Evolutionary conservation across 2,113 vertebrate species (phyloP), one percentile per base, ranked within the genome.

Genomic region (Microcebus murinus): DNA sequence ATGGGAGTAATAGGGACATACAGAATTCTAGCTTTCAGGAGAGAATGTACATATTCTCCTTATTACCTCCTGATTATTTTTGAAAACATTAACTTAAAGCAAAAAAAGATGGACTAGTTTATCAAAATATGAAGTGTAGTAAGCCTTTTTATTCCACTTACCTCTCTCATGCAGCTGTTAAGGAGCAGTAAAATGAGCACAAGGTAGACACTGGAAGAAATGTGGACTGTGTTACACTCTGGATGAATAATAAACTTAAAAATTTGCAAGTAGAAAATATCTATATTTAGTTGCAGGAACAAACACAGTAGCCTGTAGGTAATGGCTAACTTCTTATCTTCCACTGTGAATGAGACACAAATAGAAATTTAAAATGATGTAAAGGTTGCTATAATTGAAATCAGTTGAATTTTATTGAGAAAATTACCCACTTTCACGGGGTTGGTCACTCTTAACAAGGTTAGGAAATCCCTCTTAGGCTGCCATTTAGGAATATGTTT

Each of bases 321-420:
- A 73, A 36, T 68, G 11, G n/a, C 76, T 77, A 52, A 70, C 17
- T 59, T 81, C 55, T 39, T 42, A 3, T 67, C 17, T 88, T 82
- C 57, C 0, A 11, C 31, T 79, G 42, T 93, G 81, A 96, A 45
- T 86, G 63, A 89, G 18, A 84, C 25, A 14, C 23, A 50, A 36
- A 68, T n/a, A 88, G 63, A 83, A 77, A 65, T 61, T 93, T 88
- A 63, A 88, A 82, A 65, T 87, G 23, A 71, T 61, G 61, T 91
- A 52, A 52, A 48, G 21, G 0, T 94, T 74, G 81, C 27, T 88
- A 45, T 71, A 83, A 90, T 95, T 90, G 63, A 90, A 77, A 90
- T 83, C 31, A 34, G 27, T 42, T 92, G 55, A 77, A 89, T 94
- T 91, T 77, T 87, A 89, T 81, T 88, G 34, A 68, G 29, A 82